phyloP scores from a whole-genome alignment of 1,140 invertebrate species.

The Bombus affinis region DNA sequence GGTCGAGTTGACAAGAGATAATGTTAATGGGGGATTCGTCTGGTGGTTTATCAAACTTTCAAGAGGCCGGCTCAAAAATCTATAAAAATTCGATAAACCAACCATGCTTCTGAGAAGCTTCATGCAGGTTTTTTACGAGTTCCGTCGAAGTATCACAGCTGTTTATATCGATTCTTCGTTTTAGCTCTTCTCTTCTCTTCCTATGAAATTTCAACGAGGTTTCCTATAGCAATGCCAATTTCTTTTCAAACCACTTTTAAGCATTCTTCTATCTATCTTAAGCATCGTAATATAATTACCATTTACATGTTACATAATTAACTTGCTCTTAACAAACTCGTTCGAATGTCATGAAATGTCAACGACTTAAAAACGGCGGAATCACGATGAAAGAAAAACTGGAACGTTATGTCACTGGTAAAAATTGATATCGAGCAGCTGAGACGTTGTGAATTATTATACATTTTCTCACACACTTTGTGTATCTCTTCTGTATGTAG shows the following conservation, averaged over 20 bases:
- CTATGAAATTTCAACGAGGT: neutral
- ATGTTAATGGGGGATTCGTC: conserved; percentile 33
- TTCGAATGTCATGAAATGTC: too few species aligned
- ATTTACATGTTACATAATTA: too few species aligned
- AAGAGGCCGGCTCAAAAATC: neutral
- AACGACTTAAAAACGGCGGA: neutral
- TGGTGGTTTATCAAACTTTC: neutral
- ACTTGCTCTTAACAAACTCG: too few species aligned
- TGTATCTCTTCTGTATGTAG: neutral
- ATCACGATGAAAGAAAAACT: neutral
- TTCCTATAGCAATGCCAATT: neutral
- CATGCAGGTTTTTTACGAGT: neutral
- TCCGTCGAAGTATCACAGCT: neutral
- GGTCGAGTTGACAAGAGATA: conserved; percentile 33
- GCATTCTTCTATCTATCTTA: too few species aligned
- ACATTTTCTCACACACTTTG: neutral
- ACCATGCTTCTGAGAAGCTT: neutral
- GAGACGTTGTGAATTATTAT: neutral
- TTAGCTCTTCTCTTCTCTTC: neutral
- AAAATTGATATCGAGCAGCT: too few species aligned
- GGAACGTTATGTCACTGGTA: neutral
- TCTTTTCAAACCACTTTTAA: too few species aligned
- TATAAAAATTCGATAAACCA: conserved; percentile 17
- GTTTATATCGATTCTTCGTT: neutral
- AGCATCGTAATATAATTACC: too few species aligned